A percentile compares a stretch with the other conserved stretches of the same genome.
Conservation (phyloP, 2,888 invertebrate species). For the Dynastes grantii region DNA sequence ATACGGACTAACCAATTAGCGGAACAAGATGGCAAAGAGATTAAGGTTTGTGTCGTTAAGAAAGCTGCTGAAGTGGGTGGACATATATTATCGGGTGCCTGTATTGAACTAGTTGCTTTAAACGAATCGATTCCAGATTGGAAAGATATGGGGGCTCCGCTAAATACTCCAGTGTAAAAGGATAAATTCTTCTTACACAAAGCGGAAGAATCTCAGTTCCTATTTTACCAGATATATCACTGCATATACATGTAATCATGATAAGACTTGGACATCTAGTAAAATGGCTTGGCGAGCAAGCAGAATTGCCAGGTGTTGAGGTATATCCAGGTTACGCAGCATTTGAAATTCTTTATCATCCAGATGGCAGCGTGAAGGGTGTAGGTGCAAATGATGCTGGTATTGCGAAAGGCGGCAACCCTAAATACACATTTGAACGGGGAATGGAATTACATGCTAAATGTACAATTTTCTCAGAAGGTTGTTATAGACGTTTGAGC, state of each 20-base stretch:
- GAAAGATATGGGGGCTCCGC: slow-evolving; percentile 93
- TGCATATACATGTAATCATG: slow-evolving; percentile 82
- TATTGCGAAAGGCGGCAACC: slow-evolving; percentile 97
- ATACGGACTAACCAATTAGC: slow-evolving; percentile 94
- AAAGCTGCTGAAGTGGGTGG: slow-evolving; percentile 96
- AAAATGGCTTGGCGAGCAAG: slow-evolving; percentile 96
- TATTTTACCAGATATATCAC: slow-evolving; percentile 80
- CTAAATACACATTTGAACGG: slow-evolving; percentile 95
- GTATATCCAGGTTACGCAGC: slow-evolving; percentile 92
- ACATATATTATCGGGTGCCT: slow-evolving; percentile 98
- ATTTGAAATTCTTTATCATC: slow-evolving; percentile 89
- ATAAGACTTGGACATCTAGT: slow-evolving; percentile 97
- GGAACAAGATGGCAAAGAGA: slow-evolving; percentile 85
- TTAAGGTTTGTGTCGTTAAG: slow-evolving; percentile 95
- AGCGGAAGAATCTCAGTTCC: slow-evolving; percentile 89
- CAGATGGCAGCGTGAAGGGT: slow-evolving; percentile 95
- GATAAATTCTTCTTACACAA: slow-evolving; percentile 90
- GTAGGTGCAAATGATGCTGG: slow-evolving; percentile 99
- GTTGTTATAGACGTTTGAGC: slow-evolving; percentile 97
- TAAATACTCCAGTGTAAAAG: slow-evolving; percentile 91
- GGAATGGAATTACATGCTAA: slow-evolving; percentile 99
- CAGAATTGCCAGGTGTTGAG: slow-evolving; percentile 97
- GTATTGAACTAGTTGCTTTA: slow-evolving; percentile 92
- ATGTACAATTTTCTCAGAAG: slow-evolving; percentile 97
- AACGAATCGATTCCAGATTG: slow-evolving; percentile 97